phyloP scores from a whole-genome alignment of 2,888 invertebrate genomes.

The Schizaphis graminum region DNA sequence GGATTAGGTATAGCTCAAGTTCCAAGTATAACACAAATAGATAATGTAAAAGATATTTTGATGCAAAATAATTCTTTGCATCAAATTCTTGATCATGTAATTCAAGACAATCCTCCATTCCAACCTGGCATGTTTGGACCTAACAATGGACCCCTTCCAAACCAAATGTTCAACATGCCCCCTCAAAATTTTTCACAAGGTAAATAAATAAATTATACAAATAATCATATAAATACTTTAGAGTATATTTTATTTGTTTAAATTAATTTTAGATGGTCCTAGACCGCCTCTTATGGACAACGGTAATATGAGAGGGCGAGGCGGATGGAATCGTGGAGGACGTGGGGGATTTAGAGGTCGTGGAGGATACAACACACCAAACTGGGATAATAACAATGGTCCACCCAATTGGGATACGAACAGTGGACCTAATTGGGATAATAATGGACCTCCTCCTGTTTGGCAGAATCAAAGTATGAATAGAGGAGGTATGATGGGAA shows the following conservation, averaged over 20 bases:
- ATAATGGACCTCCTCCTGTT: slow-evolving; percentile 55
- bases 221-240: background rate
- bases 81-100: slow-evolving; percentile 57
- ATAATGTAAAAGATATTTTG: slow-evolving; percentile 54
- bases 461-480: slow-evolving; percentile 58
- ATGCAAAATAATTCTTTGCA: slow-evolving; percentile 54
- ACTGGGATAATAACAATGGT: slow-evolving; percentile 54
- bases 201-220: slow-evolving; percentile 7
- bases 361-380: slow-evolving; percentile 35
- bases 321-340: slow-evolving; percentile 57
- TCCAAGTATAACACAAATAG: slow-evolving; percentile 44
- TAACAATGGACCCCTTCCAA: slow-evolving; percentile 51
- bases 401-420: slow-evolving; percentile 53
- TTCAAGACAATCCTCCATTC: slow-evolving; percentile 57
- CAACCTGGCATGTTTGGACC: slow-evolving; percentile 58
- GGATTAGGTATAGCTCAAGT: slow-evolving; percentile 35
- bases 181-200: slow-evolving; percentile 48
- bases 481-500: slow-evolving; percentile 55
- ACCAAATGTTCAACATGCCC: slow-evolving; percentile 59
- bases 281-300: slow-evolving; percentile 44
- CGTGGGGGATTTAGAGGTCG: slow-evolving; percentile 64
- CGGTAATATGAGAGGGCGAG: slow-evolving; percentile 52
- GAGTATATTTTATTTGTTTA: background rate
- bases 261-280: slow-evolving; percentile 51
- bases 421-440: slow-evolving; percentile 61